Evolutionary conservation across 2,113 vertebrate genomes (phyloP).

Genomic region (Mirza zaza): DNA sequence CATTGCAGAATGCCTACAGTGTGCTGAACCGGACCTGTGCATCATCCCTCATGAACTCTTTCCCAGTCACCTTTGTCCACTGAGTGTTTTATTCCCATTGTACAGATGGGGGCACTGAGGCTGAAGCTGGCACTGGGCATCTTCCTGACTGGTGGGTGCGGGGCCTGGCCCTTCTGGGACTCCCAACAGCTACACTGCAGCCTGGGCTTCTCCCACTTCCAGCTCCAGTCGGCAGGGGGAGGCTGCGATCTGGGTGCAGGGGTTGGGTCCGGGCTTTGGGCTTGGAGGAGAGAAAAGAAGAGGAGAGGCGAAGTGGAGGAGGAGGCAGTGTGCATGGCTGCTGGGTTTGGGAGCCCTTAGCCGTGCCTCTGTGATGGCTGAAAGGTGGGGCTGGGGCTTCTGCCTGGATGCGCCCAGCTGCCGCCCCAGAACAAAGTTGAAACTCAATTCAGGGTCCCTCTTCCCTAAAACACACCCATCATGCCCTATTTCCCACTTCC

Average conservation of each 20-base stretch:
- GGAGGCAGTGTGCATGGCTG: background rate
- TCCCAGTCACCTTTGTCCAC: background rate
- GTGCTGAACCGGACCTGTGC: background rate
- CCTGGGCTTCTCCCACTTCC: conserved; percentile 3
- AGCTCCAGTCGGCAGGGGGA: conserved; percentile 54
- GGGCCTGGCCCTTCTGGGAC: background rate
- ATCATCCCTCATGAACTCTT: background rate
- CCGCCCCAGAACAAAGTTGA: background rate
- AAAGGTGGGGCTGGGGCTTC: background rate
- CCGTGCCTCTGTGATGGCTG: background rate
- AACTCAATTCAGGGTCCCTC: background rate
- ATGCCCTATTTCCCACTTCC: background rate
- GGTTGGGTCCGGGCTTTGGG: background rate
- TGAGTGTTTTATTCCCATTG: background rate
- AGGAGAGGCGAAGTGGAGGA: background rate
- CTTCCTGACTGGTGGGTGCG: background rate
- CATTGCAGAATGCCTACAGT: background rate
- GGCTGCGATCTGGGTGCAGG: background rate
- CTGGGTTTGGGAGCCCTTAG: background rate
- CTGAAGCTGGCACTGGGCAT: background rate
- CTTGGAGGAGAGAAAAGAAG: background rate
- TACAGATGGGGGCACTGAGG: background rate
- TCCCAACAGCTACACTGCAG: background rate
- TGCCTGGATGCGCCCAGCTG: background rate
- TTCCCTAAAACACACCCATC: background rate